These are phyloP conservation scores for Aphelenchoides fujianensis DNA, from an alignment of 1,140 invertebrate species.

Conservation along the genomic window DNA sequence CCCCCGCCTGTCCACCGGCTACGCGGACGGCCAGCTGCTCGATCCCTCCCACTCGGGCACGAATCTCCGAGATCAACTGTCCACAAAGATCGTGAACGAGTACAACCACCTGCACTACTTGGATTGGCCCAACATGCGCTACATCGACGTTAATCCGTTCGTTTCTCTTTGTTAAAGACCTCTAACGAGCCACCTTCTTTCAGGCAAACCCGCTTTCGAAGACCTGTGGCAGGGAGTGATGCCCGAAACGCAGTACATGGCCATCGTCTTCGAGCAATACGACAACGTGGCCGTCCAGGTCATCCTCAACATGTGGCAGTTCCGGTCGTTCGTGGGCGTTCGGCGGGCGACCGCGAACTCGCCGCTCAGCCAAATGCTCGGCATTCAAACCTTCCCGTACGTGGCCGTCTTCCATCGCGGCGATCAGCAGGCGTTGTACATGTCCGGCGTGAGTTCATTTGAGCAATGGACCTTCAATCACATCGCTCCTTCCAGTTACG, in stretches of 20 bases:
- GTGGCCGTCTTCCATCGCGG: slow-evolving; percentile 58
- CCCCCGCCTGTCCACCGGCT: slow-evolving; percentile 42
- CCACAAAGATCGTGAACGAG: slow-evolving; percentile 56
- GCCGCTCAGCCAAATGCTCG: slow-evolving; percentile 53
- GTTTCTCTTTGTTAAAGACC: slow-evolving; percentile 20
- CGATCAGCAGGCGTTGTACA: slow-evolving; percentile 59
- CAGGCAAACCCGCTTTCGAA: slow-evolving; percentile 54
- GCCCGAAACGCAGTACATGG: slow-evolving; percentile 52
- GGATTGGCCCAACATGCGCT: slow-evolving; percentile 58
- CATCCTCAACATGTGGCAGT: slow-evolving; percentile 53
- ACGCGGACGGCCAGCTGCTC: slow-evolving; percentile 44
- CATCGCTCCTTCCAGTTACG: slow-evolving; percentile 9
- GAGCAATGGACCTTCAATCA: neutral
- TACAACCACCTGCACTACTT: slow-evolving; percentile 47
- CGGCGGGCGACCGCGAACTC: slow-evolving; percentile 53
- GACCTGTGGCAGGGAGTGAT: slow-evolving; percentile 52
- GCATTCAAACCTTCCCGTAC: slow-evolving; percentile 52
- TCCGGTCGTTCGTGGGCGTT: slow-evolving; percentile 46
- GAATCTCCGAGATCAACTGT: slow-evolving; percentile 53
- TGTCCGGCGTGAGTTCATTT: slow-evolving; percentile 44
- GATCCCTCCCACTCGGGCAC: slow-evolving; percentile 56
- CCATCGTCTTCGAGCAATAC: slow-evolving; percentile 59
- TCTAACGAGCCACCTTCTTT: slow-evolving; percentile 30
- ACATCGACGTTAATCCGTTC: slow-evolving; percentile 55
- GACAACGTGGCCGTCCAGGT: slow-evolving; percentile 48